Evolutionary conservation across 2,797 vertebrate species (phyloP).

Genomic region (Otolemur crassicaudatus): DNA sequence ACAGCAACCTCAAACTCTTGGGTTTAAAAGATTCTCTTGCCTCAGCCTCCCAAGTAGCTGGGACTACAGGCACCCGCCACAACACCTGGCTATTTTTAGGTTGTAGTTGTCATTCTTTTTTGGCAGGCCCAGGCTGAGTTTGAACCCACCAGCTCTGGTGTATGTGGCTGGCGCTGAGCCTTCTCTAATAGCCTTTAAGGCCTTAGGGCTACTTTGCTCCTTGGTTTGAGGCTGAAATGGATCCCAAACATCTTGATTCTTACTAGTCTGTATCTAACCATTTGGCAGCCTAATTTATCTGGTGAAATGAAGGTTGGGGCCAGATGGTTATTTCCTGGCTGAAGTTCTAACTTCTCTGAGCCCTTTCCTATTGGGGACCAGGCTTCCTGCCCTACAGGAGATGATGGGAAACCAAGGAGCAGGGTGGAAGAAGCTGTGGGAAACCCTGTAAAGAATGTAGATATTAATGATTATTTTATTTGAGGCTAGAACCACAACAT

Average conservation of each 20-base stretch:
- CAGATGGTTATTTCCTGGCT: slow-evolving; percentile 77
- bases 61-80: too few species aligned
- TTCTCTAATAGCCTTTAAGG: slow-evolving; percentile 20
- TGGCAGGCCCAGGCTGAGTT: too few species aligned
- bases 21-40: too few species aligned
- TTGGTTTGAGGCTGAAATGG: slow-evolving; percentile 49
- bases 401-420: slow-evolving; percentile 74
- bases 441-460: slow-evolving; percentile 63
- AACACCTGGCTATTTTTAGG: too few species aligned
- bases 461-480: slow-evolving; percentile 67
- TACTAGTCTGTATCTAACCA: slow-evolving; percentile 35
- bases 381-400: slow-evolving; percentile 75
- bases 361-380: slow-evolving; percentile 79
- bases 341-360: slow-evolving; percentile 67
- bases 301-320: slow-evolving; percentile 71
- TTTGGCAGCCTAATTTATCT: slow-evolving; percentile 74
- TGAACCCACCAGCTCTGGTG: too few species aligned
- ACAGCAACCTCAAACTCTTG: too few species aligned
- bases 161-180: too few species aligned
- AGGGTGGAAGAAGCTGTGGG: slow-evolving; percentile 47
- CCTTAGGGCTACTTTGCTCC: slow-evolving; percentile 37
- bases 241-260: slow-evolving; percentile 27
- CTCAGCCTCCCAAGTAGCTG: too few species aligned
- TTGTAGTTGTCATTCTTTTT: too few species aligned
- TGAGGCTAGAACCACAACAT: slow-evolving; percentile 54